phyloP scores from a whole-genome alignment of 2,888 invertebrate genomes.

The Agrotis exclamationis region DNA sequence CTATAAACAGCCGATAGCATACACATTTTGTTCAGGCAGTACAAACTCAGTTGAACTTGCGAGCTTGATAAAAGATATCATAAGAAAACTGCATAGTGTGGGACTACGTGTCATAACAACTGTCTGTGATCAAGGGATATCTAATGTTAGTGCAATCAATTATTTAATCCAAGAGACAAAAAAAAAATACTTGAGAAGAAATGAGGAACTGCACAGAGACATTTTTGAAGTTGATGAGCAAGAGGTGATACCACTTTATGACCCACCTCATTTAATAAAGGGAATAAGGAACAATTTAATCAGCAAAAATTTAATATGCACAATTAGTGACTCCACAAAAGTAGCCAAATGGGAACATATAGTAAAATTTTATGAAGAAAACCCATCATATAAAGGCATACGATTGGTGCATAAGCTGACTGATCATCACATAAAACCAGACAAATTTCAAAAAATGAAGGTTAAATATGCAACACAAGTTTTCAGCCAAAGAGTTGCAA shows the following conservation, averaged over 20 bases:
- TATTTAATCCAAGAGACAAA: neutral
- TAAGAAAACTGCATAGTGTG: constrained; percentile 4
- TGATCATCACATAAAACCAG: too few species aligned
- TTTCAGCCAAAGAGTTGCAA: too few species aligned
- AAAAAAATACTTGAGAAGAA: constrained; percentile 3
- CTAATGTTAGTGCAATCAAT: constrained; percentile 14
- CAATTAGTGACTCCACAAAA: constrained; percentile 5
- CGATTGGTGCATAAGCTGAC: too few species aligned
- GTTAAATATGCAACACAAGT: too few species aligned
- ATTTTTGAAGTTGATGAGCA: constrained; percentile 17
- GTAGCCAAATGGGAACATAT: constrained; percentile 26
- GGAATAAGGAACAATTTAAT: constrained; percentile 34
- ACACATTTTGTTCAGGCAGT: constrained; percentile 15
- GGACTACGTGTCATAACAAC: constrained; percentile 2
- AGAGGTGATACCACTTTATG: constrained; percentile 12
- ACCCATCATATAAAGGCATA: too few species aligned
- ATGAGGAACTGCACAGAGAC: neutral
- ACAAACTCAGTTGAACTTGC: neutral
- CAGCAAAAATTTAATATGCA: constrained; percentile 19
- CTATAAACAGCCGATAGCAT: constrained; percentile 1
- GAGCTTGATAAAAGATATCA: neutral
- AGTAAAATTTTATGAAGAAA: too few species aligned
- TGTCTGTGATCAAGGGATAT: constrained; percentile 5
- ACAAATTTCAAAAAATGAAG: too few species aligned
- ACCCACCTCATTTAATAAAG: constrained; percentile 37